Evolutionary conservation across 2,113 vertebrate species (phyloP).

Genomic region (Sinocyclocheilus grahami): DNA sequence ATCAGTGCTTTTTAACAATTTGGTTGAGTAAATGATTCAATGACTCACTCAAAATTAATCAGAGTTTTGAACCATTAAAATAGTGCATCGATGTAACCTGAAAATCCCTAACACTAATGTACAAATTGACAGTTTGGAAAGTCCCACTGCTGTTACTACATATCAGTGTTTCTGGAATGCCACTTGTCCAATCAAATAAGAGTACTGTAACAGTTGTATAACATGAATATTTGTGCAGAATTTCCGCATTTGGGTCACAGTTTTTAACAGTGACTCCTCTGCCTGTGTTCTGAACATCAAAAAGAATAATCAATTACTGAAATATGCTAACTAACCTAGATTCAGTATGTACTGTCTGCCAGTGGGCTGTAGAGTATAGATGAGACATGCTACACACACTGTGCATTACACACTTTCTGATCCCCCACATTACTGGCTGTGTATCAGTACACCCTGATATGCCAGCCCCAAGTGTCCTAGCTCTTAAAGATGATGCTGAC

Average conservation of each 20-base stretch:
- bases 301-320: conserved; percentile 58
- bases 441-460: background rate
- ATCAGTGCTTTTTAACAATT: background rate
- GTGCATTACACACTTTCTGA: conserved; percentile 37
- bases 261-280: conserved; percentile 28
- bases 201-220: conserved; percentile 13
- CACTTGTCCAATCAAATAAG: background rate
- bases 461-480: background rate
- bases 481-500: conserved; percentile 3
- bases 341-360: conserved; percentile 21
- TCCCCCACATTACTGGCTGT: conserved; percentile 18
- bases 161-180: background rate
- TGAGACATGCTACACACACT: background rate
- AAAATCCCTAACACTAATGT: background rate
- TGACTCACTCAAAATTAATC: background rate
- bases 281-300: conserved; percentile 54
- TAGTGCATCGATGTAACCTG: background rate
- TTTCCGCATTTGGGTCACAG: conserved; percentile 35
- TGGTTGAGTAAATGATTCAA: background rate
- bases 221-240: conserved; percentile 8
- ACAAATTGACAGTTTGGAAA: background rate
- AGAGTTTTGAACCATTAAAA: background rate
- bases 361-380: conserved; percentile 3
- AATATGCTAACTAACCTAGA: conserved; percentile 57
- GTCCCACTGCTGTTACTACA: background rate